Base-by-base conservation (phyloP, 2,797 vertebrate species). In the Smutsia temminckii region DNA sequence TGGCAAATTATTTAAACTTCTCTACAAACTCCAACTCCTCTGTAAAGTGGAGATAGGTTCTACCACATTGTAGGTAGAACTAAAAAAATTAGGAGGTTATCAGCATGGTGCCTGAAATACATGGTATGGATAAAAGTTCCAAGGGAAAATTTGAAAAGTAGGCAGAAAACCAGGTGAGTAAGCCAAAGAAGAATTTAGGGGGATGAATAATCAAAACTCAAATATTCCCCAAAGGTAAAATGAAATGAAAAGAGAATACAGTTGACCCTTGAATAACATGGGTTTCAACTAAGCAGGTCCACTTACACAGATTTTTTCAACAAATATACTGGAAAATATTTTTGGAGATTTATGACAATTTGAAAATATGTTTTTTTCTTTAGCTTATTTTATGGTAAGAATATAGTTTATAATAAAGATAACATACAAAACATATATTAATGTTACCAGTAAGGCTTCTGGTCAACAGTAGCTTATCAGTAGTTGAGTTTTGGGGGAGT, bases 131-230 rank as follows among this genome's bases (percentile, higher is more conserved):
- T 89, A 27, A 69, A 81, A 20, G 27, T 63, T 75, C 72, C 49
- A 93, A 71, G 27, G 32, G 69, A 59, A 86, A 93, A 61, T 40
- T 14, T 61, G 34, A 63, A 68, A 87, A 51, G 63, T 46, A 79
- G 72, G 12, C 20, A 79, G 71, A 96, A 93, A 79, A 83, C 23
- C 51, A 94, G 79, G 9, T 68, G 42, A 96, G 27, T 59, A 64
- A 84, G 25, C 27, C 42, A 75, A 77, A 87, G 40, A 93, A 92
- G 37, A 80, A 27, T 63, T 85, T 12, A 89, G 57, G 53, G 21
- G 14, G 90, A 71, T 9, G 8, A 79, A 12, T 23, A 89, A n/a
- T 89, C 29, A n/a, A 34, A 91, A 93, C 40, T n/a, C 66, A 42
- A n/a, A 72, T 68, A 89, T 37, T 63, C 8, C 29, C 49, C 3